Base-by-base conservation (phyloP, 2,797 vertebrate genomes). In the Oreochromis grahami region DNA sequence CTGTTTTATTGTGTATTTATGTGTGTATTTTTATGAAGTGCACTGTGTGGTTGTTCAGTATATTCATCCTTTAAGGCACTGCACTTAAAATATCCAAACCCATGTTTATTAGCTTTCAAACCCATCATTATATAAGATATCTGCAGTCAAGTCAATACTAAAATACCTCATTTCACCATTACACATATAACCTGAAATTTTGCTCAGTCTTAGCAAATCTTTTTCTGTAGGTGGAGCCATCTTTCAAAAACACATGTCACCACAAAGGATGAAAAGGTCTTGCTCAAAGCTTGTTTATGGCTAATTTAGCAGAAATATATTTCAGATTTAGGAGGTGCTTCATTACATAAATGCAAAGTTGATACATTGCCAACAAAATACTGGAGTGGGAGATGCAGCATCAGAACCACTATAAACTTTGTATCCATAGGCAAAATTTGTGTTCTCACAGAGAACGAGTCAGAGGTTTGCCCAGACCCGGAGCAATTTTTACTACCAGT, bases 381-480 rank as follows among this genome's bases (percentile, higher is more conserved):
- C 7, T 65, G 34, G 19, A 38, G 60, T 13, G 60, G 36, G 34
- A 8, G 11, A 11, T 13, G 34, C 34, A n/a, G 19, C 34, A 65
- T 38, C 34, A 63, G 4, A 63, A 38, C 19, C 34, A 13, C 34
- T 13, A 38, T 38, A 65, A 65, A 13, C 19, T n/a, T 38, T 38
- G 11, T 38, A 13, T 63, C 58, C 7, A 38, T 3, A n/a, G 19
- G 4, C 10, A 65, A 38, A 65, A 34, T 65, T 65, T 63, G 19
- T 32, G 29, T 58, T 58, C 14, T 4, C 14, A 32, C 56, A 19
- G 29, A 34, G 29, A 17, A 32, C 56, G 8, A 0, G 55, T n/a
- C 34, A 38, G 19, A 65, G 60, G 34, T 38, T 63, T 34, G 34
- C 19, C 11, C 0, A 63, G 3, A 38, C 4, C 2, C 0, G 1